Base-by-base conservation (phyloP, 2,113 vertebrate species). In the Entosphenus tridentatus region DNA sequence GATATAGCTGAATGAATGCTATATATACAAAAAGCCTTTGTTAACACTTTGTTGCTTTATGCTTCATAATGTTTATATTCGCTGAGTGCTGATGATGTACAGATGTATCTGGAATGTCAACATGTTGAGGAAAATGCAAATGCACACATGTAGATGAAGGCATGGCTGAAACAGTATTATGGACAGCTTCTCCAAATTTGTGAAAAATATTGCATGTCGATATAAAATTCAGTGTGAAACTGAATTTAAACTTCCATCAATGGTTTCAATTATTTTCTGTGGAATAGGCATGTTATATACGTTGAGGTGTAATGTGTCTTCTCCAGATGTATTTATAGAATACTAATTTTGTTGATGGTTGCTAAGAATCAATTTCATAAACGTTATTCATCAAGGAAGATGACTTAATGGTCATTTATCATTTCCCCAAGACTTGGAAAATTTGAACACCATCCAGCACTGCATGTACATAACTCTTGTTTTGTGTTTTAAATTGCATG, bases 391-490 rank as follows among this genome's bases (percentile, higher is more conserved):
- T 39, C 39, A 39, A 39, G 39, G 39, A 39, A 39, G 39, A 39
- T 39, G 39, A 39, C 39, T 39, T 39, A 39, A 39, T 39, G 39
- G 39, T 39, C 39, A 39, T 39, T 39, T 39, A 39, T 39, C 39
- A 39, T 39, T 39, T 39, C 39, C 39, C 39, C 39, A 39, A 65
- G 62, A 11, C n/a, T 16, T 65, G 62, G 62, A 65, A 65, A 16
- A 65, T 65, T 65, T 65, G 62, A 21, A 65, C 62, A 65, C 62
- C 62, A 21, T 65, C n/a, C n/a, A 65, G 62, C 62, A 65, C 62
- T 65, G 62, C 62, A 65, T 65, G 62, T 65, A 65, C 62, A 65
- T 65, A 65, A 65, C 62, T 39, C 39, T 65, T 65, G 62, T 65
- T 65, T 21, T 65, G 21, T 65, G 62, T 65, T 65, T n/a, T n/a